Percentiles rank a stretch among this genome's conserved stretches.
phyloP scores from a whole-genome alignment of 1,140 invertebrate genomes.

The Manduca sexta region DNA sequence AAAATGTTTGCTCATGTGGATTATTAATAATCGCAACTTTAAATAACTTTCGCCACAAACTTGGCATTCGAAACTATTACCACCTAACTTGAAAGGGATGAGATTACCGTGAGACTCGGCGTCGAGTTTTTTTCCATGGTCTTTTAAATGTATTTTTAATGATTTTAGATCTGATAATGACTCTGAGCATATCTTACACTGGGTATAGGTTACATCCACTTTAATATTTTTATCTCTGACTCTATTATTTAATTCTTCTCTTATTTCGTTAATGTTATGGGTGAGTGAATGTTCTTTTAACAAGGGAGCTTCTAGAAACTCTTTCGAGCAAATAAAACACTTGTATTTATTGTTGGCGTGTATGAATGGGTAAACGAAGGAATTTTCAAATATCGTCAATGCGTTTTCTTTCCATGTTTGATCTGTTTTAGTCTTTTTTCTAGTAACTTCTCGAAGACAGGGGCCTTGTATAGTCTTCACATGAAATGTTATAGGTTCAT shows the following conservation, averaged over 20 bases:
- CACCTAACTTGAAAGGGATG: constrained; percentile 47
- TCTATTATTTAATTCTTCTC: constrained; percentile 29
- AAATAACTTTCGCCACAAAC: constrained; percentile 37
- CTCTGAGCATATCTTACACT: constrained; percentile 42
- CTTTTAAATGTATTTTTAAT: constrained; percentile 44
- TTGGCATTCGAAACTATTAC: constrained; percentile 40
- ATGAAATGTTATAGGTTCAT: constrained; percentile 17
- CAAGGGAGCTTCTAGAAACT: constrained; percentile 28
- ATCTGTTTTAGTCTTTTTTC: constrained; percentile 7
- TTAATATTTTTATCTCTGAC: constrained; percentile 43
- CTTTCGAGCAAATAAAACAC: constrained; percentile 42
- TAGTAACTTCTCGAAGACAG: not conserved
- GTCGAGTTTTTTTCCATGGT: constrained; percentile 40
- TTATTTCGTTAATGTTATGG: constrained; percentile 34
- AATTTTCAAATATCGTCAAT: constrained; percentile 43
- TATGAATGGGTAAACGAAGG: constrained; percentile 49
- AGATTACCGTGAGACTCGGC: constrained; percentile 42
- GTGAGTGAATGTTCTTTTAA: constrained; percentile 34
- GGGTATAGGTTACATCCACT: constrained; percentile 38
- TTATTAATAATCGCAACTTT: constrained; percentile 42
- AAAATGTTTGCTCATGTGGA: constrained; percentile 63
- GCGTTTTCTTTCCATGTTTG: constrained; percentile 42
- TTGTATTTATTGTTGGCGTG: constrained; percentile 45
- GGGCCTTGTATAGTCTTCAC: constrained; percentile 23
- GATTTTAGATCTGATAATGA: constrained; percentile 19